These are phyloP conservation scores for Tetrao urogallus DNA, from an alignment of 2,113 vertebrate species.

Conservation along the genomic window DNA sequence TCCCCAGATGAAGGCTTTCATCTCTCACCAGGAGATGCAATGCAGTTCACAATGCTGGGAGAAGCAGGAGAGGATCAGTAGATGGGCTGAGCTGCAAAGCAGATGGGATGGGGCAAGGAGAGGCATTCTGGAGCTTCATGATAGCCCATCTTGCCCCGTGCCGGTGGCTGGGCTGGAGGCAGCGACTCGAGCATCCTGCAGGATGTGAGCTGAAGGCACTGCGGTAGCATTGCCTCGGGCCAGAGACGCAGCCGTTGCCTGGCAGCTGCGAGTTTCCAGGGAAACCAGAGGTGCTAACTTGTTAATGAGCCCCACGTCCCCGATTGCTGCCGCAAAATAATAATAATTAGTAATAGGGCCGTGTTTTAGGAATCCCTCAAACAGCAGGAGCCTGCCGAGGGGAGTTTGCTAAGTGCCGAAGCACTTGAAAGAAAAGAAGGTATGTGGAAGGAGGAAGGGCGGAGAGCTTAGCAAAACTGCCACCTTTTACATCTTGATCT, in stretches of 20 bases:
- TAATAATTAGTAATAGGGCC: slow-evolving; percentile 65
- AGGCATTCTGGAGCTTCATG: background rate
- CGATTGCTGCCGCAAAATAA: slow-evolving; percentile 74
- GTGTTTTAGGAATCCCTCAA: slow-evolving; percentile 54
- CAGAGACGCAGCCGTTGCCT: slow-evolving; percentile 73
- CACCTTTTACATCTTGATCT: background rate
- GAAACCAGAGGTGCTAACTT: slow-evolving; percentile 79
- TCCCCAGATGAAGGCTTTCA: background rate
- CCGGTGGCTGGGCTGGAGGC: background rate
- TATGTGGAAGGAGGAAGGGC: background rate
- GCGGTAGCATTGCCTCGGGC: slow-evolving; percentile 42
- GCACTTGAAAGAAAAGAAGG: slow-evolving; percentile 4
- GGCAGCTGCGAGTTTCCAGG: slow-evolving; percentile 80
- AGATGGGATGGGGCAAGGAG: background rate
- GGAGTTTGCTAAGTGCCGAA: slow-evolving; percentile 3
- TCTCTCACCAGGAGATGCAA: background rate
- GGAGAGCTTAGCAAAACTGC: background rate
- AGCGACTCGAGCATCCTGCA: background rate
- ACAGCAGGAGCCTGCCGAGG: slow-evolving; percentile 16
- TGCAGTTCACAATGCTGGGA: background rate
- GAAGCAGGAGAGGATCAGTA: background rate
- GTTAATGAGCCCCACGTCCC: slow-evolving; percentile 75
- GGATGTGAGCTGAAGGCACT: slow-evolving; percentile 1
- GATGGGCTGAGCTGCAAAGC: background rate
- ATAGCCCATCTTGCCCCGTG: background rate